Conservation (phyloP, 2,797 vertebrate genomes). For the Pantherophis vulpinus region DNA sequence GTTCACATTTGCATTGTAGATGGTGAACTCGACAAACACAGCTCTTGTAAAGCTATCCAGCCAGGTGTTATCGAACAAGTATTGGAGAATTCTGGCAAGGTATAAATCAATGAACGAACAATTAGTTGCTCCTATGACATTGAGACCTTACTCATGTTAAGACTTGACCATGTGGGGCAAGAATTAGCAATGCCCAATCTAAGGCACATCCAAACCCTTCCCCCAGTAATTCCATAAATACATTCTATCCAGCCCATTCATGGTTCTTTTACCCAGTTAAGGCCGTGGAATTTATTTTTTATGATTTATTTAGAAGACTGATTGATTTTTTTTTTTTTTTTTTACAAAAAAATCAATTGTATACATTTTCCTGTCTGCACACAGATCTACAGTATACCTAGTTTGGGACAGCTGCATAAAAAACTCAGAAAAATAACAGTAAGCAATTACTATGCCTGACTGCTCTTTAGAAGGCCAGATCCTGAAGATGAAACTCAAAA, state of each 20-base stretch:
- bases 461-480: too few relatives aligned
- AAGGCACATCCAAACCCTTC: not conserved
- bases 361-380: not conserved
- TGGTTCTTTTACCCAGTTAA: not conserved
- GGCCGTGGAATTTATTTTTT: not conserved
- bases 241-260: not conserved
- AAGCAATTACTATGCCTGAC: not conserved
- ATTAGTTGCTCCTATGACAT: not conserved
- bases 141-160: not conserved
- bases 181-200: not conserved
- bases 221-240: not conserved
- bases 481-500: too few relatives aligned
- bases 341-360: not conserved
- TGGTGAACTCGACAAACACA: conserved; percentile 90
- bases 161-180: not conserved
- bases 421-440: not conserved
- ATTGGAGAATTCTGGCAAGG: conserved; percentile 79
- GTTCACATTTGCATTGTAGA: conserved; percentile 95
- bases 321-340: too few relatives aligned
- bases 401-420: not conserved
- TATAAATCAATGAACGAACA: not conserved
- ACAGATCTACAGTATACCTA: not conserved
- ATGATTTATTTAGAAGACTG: not conserved
- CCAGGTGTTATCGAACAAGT: conserved; percentile 87
- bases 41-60: conserved; percentile 88